Conservation (phyloP, 2,888 invertebrate genomes). For the Belgica antarctica region DNA sequence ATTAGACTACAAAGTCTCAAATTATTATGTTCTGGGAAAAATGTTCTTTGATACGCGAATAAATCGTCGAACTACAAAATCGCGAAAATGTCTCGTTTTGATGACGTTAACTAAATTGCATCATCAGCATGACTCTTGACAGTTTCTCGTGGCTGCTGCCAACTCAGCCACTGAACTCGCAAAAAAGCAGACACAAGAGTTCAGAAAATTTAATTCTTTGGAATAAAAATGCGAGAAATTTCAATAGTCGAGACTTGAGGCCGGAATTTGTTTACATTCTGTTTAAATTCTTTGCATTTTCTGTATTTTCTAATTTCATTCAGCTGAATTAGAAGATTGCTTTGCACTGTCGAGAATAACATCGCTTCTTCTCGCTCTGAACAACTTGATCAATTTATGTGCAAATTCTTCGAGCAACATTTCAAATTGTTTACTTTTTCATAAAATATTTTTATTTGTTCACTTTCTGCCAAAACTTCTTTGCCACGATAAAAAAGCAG, state of each 20-base stretch:
- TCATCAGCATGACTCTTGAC: background rate
- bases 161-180: background rate
- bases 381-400: background rate
- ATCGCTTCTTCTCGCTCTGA: no score
- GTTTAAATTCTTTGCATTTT: background rate
- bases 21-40: background rate
- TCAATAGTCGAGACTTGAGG: background rate
- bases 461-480: background rate
- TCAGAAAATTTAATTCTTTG: background rate
- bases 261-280: background rate
- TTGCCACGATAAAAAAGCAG: background rate
- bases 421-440: no score
- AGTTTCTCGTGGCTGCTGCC: background rate
- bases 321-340: no score
- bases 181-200: background rate
- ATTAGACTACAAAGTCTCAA: background rate
- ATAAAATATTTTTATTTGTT: background rate
- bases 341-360: background rate
- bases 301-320: no score
- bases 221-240: background rate
- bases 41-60: no score
- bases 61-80: no score
- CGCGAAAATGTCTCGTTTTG: background rate
- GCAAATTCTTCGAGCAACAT: background rate
- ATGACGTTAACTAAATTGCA: no score